A percentile compares a stretch with the other conserved stretches of the same genome.
Evolutionary conservation across 2,113 vertebrate genomes (phyloP).

Genomic region (Anarhynchus alexandrinus): DNA sequence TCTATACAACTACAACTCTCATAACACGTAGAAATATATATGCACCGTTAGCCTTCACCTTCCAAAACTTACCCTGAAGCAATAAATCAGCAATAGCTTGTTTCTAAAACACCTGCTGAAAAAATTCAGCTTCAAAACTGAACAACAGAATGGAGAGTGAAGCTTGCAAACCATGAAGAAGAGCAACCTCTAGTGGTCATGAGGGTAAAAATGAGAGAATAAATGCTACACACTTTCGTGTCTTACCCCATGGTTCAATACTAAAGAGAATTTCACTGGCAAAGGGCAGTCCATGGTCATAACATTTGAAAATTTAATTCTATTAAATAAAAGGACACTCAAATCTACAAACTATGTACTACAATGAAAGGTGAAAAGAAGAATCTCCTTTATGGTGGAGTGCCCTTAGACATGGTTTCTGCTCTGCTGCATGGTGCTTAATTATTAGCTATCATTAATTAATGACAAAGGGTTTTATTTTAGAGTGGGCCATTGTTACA

Average conservation of each 20-base stretch:
- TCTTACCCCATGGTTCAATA: not conserved
- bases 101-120: not conserved
- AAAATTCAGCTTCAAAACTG: not conserved
- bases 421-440: not conserved
- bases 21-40: not conserved
- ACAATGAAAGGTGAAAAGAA: not conserved
- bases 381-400: not conserved
- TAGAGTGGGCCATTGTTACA: not conserved
- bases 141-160: not conserved
- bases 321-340: not conserved
- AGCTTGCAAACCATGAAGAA: not conserved
- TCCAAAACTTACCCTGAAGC: not conserved
- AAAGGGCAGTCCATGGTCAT: rapidly evolving
- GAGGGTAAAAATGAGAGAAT: not conserved
- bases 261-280: not conserved
- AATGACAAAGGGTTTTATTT: not conserved
- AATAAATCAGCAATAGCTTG: not conserved
- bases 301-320: not conserved
- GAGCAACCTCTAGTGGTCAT: not conserved
- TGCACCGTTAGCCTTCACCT: not conserved
- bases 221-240: not conserved
- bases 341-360: not conserved
- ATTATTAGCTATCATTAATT: not conserved
- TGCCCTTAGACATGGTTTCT: not conserved
- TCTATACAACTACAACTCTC: not conserved